Percentiles rank a stretch among this genome's conserved stretches.
Conservation (phyloP, 2,888 invertebrate genomes). For the Chouioia cunea region DNA sequence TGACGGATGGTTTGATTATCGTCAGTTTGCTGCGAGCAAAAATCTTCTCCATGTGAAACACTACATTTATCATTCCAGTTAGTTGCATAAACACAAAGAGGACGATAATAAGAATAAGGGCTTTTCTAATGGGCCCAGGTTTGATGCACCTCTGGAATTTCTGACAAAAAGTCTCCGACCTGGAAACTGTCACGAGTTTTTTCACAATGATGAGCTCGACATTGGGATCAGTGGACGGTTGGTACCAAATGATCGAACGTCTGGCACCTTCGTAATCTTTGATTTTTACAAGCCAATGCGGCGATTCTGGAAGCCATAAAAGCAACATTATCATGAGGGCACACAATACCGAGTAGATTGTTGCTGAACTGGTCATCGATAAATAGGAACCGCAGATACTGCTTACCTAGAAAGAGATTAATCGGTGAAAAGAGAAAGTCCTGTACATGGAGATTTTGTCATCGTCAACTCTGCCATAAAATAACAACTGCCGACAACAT, state of each 20-base stretch:
- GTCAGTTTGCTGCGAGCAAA: slow-evolving; percentile 51
- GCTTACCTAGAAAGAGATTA: slow-evolving; percentile 52
- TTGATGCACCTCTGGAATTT: slow-evolving; percentile 28
- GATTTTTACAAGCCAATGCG: slow-evolving; percentile 49
- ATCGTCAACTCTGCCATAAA: too few species aligned
- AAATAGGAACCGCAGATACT: slow-evolving; percentile 58
- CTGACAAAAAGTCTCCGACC: slow-evolving; percentile 39
- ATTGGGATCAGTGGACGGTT: slow-evolving; percentile 49
- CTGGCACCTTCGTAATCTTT: slow-evolving; percentile 48
- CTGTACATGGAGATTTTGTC: too few species aligned
- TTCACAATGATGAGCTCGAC: slow-evolving; percentile 48
- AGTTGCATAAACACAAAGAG: slow-evolving; percentile 58
- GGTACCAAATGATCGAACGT: slow-evolving; percentile 55
- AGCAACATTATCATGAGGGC: slow-evolving; percentile 53
- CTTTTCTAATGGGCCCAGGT: slow-evolving; percentile 42
- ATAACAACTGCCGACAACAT: too few species aligned
- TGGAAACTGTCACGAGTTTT: slow-evolving; percentile 49
- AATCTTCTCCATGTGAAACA: slow-evolving; percentile 57
- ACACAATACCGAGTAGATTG: slow-evolving; percentile 54
- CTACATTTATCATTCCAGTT: slow-evolving; percentile 54
- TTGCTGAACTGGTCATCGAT: slow-evolving; percentile 55
- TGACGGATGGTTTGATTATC: slow-evolving; percentile 50
- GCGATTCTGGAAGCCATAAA: slow-evolving; percentile 58
- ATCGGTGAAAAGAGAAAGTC: too few species aligned
- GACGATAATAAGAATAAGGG: slow-evolving; percentile 50